A percentile compares a stretch with the other conserved stretches of the same genome.
phyloP scores from a whole-genome alignment of 2,113 vertebrate species.

The Camelus dromedarius region DNA sequence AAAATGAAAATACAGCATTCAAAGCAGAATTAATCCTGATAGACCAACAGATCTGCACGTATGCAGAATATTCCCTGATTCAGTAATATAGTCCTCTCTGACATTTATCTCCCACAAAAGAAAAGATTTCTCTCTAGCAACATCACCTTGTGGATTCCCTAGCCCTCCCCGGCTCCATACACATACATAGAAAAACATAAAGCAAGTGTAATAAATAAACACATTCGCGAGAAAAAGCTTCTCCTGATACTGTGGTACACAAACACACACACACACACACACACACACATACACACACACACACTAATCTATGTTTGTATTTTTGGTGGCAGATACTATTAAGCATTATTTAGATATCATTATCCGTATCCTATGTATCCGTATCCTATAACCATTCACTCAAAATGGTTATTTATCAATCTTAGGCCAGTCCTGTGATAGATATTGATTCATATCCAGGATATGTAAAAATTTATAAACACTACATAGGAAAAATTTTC shows the following conservation, averaged over 20 bases:
- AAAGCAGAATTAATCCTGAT: slow-evolving; percentile 58
- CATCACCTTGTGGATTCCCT: not conserved
- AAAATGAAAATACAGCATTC: slow-evolving; percentile 72
- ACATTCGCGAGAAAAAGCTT: slow-evolving; percentile 40
- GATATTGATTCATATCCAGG: slow-evolving; percentile 38
- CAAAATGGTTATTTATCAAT: slow-evolving; percentile 30
- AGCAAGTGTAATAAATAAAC: slow-evolving; percentile 34
- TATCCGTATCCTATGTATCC: slow-evolving; percentile 51
- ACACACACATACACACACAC: not conserved
- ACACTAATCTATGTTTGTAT: not conserved
- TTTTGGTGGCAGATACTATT: slow-evolving; percentile 32
- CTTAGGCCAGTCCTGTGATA: slow-evolving; percentile 26
- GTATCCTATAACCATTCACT: slow-evolving; percentile 34
- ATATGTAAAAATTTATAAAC: slow-evolving; percentile 33
- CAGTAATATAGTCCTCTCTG: slow-evolving; percentile 33
- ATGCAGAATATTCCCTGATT: slow-evolving; percentile 26
- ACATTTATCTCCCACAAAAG: slow-evolving; percentile 29
- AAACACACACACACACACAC: not conserved
- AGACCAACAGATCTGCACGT: slow-evolving; percentile 47
- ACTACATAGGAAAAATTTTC: slow-evolving; percentile 38
- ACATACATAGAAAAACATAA: not conserved
- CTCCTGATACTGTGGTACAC: not conserved
- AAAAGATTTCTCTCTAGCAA: slow-evolving; percentile 58
- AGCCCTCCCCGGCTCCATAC: not conserved
- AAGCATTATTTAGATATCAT: slow-evolving; percentile 17